Percentiles rank a stretch among this genome's conserved stretches.
Conservation (phyloP, 2,113 vertebrate species). For the Amphiprion percula region DNA sequence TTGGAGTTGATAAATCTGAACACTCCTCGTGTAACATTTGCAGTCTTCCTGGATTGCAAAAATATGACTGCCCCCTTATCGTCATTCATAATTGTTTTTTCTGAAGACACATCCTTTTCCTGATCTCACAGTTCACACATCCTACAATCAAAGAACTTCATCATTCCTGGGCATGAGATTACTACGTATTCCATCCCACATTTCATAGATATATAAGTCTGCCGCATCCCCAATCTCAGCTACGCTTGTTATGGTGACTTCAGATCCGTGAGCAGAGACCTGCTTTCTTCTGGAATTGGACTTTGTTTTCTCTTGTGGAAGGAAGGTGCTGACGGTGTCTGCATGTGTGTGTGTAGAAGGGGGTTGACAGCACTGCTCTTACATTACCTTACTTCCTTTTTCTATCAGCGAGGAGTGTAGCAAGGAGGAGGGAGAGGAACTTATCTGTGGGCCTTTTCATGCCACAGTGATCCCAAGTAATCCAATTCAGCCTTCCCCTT, state of each 20-base stretch:
- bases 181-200: background rate
- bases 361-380: slow-evolving; percentile 56
- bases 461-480: slow-evolving; percentile 82
- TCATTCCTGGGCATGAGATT: background rate
- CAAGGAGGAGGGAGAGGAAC: slow-evolving; percentile 66
- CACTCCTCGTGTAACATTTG: background rate
- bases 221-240: slow-evolving; percentile 9
- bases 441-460: slow-evolving; percentile 80
- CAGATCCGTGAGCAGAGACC: slow-evolving; percentile 27
- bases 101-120: background rate
- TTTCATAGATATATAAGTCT: slow-evolving; percentile 4
- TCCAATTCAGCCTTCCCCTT: slow-evolving; percentile 81
- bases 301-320: slow-evolving; percentile 44
- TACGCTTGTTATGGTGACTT: slow-evolving; percentile 23
- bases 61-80: background rate
- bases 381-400: slow-evolving; percentile 74
- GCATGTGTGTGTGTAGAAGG: slow-evolving; percentile 1
- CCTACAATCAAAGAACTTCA: background rate
- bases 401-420: slow-evolving; percentile 61
- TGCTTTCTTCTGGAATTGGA: slow-evolving; percentile 39
- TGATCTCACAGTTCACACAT: background rate
- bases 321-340: slow-evolving; percentile 12
- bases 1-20: background rate
- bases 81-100: background rate
- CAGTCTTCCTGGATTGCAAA: background rate